These are phyloP conservation scores for Drosophila helvetica DNA, from an alignment of 2,888 invertebrate genomes.

Conservation along the genomic window DNA sequence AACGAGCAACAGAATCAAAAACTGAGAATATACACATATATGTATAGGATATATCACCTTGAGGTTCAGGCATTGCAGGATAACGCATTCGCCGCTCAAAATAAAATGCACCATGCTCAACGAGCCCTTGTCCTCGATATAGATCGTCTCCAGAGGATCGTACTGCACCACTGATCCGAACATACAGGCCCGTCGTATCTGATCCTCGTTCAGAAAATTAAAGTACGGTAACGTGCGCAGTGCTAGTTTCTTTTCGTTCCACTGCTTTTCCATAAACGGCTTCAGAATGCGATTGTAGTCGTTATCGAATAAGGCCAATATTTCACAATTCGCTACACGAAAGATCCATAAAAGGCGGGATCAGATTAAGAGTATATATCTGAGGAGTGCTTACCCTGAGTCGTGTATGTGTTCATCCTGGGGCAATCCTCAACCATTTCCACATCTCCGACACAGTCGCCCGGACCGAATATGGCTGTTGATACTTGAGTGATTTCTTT, in stretches of 20 bases:
- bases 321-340: conserved; percentile 85
- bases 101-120: conserved; percentile 80
- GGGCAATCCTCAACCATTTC: conserved; percentile 66
- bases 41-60: conserved; percentile 45
- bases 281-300: conserved; percentile 85
- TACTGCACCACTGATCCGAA: conserved; percentile 76
- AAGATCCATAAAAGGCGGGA: not conserved
- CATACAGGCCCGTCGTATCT: conserved; percentile 77
- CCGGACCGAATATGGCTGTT: conserved; percentile 73
- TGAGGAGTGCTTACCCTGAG: conserved; percentile 40
- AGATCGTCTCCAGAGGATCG: conserved; percentile 80
- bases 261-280: conserved; percentile 75
- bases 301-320: conserved; percentile 86
- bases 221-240: conserved; percentile 79
- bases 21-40: not conserved
- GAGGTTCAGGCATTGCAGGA: conserved; percentile 81
- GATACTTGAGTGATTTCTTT: conserved; percentile 47
- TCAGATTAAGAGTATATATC: not conserved
- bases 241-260: conserved; percentile 77
- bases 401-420: conserved; percentile 61
- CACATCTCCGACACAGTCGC: conserved; percentile 79
- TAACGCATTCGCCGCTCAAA: conserved; percentile 81
- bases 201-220: conserved; percentile 68
- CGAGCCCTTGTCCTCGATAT: conserved; percentile 75
- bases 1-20: not conserved